Evolutionary conservation across 2,888 invertebrate species (phyloP), one percentile per base, ranked within the genome.

Genomic region (Abrostola triplasia): DNA sequence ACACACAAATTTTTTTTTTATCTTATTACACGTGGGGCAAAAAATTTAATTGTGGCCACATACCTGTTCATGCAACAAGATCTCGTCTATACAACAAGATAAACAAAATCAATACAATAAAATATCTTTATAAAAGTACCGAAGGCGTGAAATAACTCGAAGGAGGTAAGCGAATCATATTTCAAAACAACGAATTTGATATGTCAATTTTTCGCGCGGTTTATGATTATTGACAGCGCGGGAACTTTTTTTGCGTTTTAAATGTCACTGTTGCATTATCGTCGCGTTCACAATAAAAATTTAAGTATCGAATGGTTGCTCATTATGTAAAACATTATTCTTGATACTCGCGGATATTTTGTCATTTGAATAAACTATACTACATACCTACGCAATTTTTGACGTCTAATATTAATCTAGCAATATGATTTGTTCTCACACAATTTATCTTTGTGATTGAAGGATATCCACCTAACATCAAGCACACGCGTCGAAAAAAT

Each of bases 401-500:
- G 6, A 48, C 2, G 36, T 44, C 38, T 24, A 48, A 11, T 10
- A n/a, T 11, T 35, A 36, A 36, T 36, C 36, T 11, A 53, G 38
- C 11, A 36, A 37, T 11, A 41, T 24, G 24, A 24, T 13, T 38
- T 42, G 10, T 48, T 63, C 49, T 58, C 63, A 10, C 58, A 70
- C 67, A 59, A 57, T 65, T 67, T 78, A 85, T 84, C 85, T 77
- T 77, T 79, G 85, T 90, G 92, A 92, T 91, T 90, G 92, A 92
- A 92, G 89, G 81, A 85, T 83, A 89, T 89, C 89, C 90, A 87
- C 83, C 83, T 83, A 85, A 81, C 85, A 84, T 81, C 81, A 78
- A 88, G 92, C 85, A 94, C 94, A 94, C 94, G 94, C 94, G 94
- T 93, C 93, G 93, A 94, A 94, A 94, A 92, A 92, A 94, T 94